These are phyloP conservation scores for Drosophila subquinaria DNA, from an alignment of 2,888 invertebrate genomes.

Conservation along the genomic window DNA sequence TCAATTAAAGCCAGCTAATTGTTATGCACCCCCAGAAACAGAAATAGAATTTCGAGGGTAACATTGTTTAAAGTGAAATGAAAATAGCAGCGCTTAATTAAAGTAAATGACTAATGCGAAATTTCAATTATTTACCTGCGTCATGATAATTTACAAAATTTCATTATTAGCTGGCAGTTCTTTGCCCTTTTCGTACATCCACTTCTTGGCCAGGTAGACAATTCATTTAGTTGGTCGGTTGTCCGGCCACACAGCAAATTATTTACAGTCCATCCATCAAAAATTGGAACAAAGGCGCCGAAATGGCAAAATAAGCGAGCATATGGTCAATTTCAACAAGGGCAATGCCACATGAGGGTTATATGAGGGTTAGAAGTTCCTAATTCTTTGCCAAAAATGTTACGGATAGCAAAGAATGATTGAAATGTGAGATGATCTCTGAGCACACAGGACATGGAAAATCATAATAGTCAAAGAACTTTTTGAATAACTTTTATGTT, in stretches of 20 bases:
- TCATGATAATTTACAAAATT: constrained; percentile 43
- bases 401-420: background rate
- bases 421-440: constrained; percentile 29
- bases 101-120: constrained; percentile 61
- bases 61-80: constrained; percentile 15
- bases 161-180: constrained; percentile 33
- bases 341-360: constrained; percentile 25
- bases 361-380: constrained; percentile 22
- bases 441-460: constrained; percentile 11
- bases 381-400: constrained; percentile 18
- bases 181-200: constrained; percentile 1
- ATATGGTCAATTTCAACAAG: constrained; percentile 45
- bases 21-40: constrained; percentile 13
- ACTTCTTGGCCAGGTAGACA: constrained; percentile 38
- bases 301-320: constrained; percentile 56
- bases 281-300: constrained; percentile 52
- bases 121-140: constrained; percentile 40
- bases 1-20: constrained; percentile 23
- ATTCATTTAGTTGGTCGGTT: constrained; percentile 25
- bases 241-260: constrained; percentile 56
- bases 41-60: constrained; percentile 27
- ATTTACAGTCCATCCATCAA: constrained; percentile 62
- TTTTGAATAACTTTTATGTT: constrained; percentile 21
- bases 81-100: constrained; percentile 54
- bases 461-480: constrained; percentile 13